Percentiles rank a stretch among this genome's conserved stretches.
Evolutionary conservation across 2,888 invertebrate species (phyloP).

Genomic region (Ectemnius lituratus): DNA sequence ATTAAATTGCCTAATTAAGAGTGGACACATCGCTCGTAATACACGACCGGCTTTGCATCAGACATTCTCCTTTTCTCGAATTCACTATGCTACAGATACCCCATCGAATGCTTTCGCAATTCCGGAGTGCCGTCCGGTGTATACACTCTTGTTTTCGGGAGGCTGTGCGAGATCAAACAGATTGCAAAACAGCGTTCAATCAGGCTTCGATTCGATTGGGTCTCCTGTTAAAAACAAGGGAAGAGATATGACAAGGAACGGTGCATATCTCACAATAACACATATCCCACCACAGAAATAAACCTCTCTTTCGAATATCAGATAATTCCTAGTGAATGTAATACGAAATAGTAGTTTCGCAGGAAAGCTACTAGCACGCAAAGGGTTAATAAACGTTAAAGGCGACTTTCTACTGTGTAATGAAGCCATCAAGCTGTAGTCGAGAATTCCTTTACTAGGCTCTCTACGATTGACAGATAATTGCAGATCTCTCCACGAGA

Average conservation of each 20-base stretch:
- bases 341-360: too few relatives aligned
- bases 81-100: slow-evolving; percentile 1
- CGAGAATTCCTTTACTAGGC: slow-evolving; percentile 5
- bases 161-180: not conserved
- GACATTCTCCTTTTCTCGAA: not conserved
- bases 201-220: too few relatives aligned
- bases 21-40: slow-evolving; percentile 14
- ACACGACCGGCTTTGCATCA: slow-evolving; percentile 18
- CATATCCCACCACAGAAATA: too few relatives aligned
- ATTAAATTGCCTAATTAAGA: slow-evolving; percentile 55
- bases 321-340: too few relatives aligned
- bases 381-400: not conserved
- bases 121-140: not conserved
- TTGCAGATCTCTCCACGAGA: slow-evolving; percentile 24
- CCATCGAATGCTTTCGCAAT: not conserved
- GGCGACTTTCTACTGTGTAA: slow-evolving; percentile 19
- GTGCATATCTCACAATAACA: too few relatives aligned
- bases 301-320: too few relatives aligned
- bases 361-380: too few relatives aligned
- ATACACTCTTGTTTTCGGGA: not conserved
- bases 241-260: too few relatives aligned
- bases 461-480: slow-evolving; percentile 19
- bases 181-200: too few relatives aligned
- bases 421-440: slow-evolving; percentile 22
- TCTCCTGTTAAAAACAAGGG: too few relatives aligned